Evolutionary conservation across 2,113 vertebrate species (phyloP).

Genomic region (Thermophis baileyi): DNA sequence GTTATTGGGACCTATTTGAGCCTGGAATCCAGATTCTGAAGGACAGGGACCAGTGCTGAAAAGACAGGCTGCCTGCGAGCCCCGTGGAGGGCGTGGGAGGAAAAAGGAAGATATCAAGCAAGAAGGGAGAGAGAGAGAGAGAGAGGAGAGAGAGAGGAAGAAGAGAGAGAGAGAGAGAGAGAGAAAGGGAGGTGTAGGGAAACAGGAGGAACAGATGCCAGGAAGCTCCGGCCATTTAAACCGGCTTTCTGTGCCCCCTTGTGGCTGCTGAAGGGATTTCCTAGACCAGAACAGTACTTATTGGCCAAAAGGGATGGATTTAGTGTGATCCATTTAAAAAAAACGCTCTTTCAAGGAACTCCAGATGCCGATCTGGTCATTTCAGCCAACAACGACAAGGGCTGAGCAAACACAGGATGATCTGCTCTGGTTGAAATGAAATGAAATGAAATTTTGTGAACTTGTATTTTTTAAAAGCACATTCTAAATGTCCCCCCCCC

Average conservation of each 20-base stretch:
- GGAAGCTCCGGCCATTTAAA: neutral
- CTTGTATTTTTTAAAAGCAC: neutral
- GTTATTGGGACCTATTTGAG: neutral
- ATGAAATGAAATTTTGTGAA: neutral
- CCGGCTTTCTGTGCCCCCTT: neutral
- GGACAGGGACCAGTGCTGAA: neutral
- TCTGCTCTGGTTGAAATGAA: too few species aligned
- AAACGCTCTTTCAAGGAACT: neutral
- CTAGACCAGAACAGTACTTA: neutral
- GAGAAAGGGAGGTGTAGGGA: neutral
- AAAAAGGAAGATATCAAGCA: neutral
- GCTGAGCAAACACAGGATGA: neutral
- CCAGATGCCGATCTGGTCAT: neutral
- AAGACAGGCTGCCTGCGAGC: neutral
- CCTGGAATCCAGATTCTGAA: neutral
- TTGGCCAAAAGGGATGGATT: neutral
- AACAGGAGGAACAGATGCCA: neutral
- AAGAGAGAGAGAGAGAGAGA: too few species aligned
- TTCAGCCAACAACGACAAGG: neutral
- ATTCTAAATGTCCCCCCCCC: neutral
- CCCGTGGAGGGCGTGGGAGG: neutral
- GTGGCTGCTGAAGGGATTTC: neutral
- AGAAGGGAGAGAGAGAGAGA: neutral
- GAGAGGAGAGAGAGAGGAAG: too few species aligned
- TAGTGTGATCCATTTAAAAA: neutral